These are phyloP conservation scores for Tetrapedia diversipes DNA, from an alignment of 2,888 invertebrate genomes.

Conservation along the genomic window DNA sequence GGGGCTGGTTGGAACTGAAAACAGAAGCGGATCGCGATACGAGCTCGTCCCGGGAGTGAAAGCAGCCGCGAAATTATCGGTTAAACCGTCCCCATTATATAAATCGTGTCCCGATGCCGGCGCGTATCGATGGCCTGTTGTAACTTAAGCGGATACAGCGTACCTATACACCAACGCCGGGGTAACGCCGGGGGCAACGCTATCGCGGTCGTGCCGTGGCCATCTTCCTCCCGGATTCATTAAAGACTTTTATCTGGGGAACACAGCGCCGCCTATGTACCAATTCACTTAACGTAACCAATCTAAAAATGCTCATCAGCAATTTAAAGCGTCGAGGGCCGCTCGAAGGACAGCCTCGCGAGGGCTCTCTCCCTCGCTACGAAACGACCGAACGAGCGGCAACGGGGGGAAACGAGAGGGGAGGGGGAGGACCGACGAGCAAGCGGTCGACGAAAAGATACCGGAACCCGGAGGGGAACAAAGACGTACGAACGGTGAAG, in stretches of 20 bases:
- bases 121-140: conserved; percentile 31
- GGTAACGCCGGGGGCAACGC: conserved; percentile 39
- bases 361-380: conserved; percentile 45
- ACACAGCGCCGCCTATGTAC: conserved; percentile 81
- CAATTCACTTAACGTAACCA: conserved; percentile 82
- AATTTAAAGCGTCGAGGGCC: conserved; percentile 80
- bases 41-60: neutral
- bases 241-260: conserved; percentile 80
- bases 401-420: conserved; percentile 52
- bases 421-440: conserved; percentile 33
- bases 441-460: conserved; percentile 36
- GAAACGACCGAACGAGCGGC: conserved; percentile 39
- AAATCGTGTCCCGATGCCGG: conserved; percentile 17
- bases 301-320: conserved; percentile 83
- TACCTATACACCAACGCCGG: conserved; percentile 26
- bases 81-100: conserved; percentile 19
- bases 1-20: too few relatives aligned
- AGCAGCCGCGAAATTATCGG: conserved; percentile 32
- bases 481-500: conserved; percentile 10
- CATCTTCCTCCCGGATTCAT: conserved; percentile 72
- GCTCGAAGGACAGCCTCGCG: conserved; percentile 67
- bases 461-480: conserved; percentile 1
- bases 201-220: conserved; percentile 56
- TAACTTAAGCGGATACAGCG: conserved; percentile 46
- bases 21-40: neutral